Evolutionary conservation across 2,888 invertebrate species (phyloP), one percentile per base, ranked within the genome.

Genomic region (Muscina levida): DNA sequence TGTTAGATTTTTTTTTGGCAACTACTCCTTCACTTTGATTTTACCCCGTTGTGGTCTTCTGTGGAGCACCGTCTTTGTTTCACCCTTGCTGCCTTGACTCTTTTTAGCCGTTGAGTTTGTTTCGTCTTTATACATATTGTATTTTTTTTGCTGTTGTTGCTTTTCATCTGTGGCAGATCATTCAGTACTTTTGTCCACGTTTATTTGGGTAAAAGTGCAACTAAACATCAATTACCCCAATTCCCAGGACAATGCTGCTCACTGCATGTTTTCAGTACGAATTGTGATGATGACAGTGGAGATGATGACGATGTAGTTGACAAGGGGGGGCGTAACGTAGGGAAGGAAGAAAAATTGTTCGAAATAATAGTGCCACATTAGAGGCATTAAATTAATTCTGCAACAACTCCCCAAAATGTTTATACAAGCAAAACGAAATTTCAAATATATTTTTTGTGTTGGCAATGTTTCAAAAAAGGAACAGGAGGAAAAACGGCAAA

Each of bases 211-310:
- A 89, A 88, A 87, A 89, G 88, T 89, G 88, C 89, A 89, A 86
- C 89, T 87, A 86, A 88, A 87, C 85, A 87, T 85, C 89, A 89
- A 89, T 89, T 89, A 89, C 87, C 89, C 89, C 86, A 88, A 85
- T 89, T 89, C 89, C 88, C 89, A 88, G 86, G 87, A 83, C 72
- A 62, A 59, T 42, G 59, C 62, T 3, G 62, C 62, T 59, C 46
- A 51, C n/a, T 53, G 77, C 65, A 66, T 57, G 39, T 74, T 62
- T 31, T 31, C 46, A 15, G 39, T 5, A 10, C 59, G 26, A 72
- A 75, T 67, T 75, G 56, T 70, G 39, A 72, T 26, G 42, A 31
- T 31, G 31, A 31, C 44, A 19, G 48, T 51, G 73, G 51, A 19
- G 24, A 26, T n/a, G 24, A 24, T 39, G n/a, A 19, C 31, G 31